phyloP scores from a whole-genome alignment of 2,797 vertebrate genomes.

The Telmatherina bonti region DNA sequence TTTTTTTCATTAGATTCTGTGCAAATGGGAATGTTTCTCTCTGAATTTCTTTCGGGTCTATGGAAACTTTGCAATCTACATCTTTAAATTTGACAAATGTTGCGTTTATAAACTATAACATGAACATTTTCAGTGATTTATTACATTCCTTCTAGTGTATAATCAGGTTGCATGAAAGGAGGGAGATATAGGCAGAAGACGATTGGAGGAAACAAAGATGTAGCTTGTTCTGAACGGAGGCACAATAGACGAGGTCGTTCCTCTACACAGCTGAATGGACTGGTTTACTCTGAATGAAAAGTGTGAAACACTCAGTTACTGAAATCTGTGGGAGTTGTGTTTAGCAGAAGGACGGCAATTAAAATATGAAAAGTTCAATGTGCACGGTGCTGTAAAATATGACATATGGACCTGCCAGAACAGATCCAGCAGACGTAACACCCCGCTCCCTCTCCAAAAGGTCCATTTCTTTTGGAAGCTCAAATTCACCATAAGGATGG shows the following conservation, averaged over 20 bases:
- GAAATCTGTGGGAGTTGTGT: slow-evolving; percentile 58
- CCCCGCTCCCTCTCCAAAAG: neutral
- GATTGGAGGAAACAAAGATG: slow-evolving; percentile 47
- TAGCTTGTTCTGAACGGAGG: slow-evolving; percentile 48
- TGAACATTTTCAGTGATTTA: slow-evolving; percentile 83
- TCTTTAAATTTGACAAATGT: slow-evolving; percentile 77
- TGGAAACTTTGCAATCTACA: slow-evolving; percentile 47
- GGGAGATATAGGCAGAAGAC: slow-evolving; percentile 43
- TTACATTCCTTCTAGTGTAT: slow-evolving; percentile 76
- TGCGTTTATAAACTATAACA: slow-evolving; percentile 76
- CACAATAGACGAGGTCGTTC: slow-evolving; percentile 41
- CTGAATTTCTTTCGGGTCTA: slow-evolving; percentile 50
- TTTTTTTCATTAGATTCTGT: slow-evolving; percentile 10
- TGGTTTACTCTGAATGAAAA: slow-evolving; percentile 44
- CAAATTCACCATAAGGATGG: slow-evolving; percentile 53
- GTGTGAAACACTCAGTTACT: slow-evolving; percentile 62
- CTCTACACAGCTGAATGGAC: slow-evolving; percentile 60
- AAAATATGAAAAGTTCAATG: slow-evolving; percentile 65
- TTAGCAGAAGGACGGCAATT: slow-evolving; percentile 64
- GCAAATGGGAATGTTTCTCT: slow-evolving; percentile 48
- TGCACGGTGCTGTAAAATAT: slow-evolving; percentile 49
- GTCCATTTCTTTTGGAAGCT: slow-evolving; percentile 53
- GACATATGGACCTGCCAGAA: slow-evolving; percentile 63
- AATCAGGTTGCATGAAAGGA: slow-evolving; percentile 72
- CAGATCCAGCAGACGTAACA: slow-evolving; percentile 52